phyloP scores from a whole-genome alignment of 2,797 vertebrate species.

The Allobates femoralis region DNA sequence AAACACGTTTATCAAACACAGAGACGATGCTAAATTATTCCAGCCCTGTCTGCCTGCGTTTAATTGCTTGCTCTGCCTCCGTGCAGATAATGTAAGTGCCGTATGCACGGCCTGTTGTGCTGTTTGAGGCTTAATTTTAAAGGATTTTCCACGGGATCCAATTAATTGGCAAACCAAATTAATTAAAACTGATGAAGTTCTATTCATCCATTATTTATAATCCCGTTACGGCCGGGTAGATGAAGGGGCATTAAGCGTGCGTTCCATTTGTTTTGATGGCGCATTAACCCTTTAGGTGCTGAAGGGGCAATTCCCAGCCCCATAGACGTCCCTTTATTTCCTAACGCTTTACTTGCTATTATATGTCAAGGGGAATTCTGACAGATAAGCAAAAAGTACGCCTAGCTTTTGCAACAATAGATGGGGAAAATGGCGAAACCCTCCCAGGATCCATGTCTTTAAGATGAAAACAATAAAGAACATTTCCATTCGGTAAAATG shows the following conservation, averaged over 20 bases:
- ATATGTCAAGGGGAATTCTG: not conserved
- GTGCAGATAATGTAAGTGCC: slow-evolving; percentile 31
- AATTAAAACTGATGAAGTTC: slow-evolving; percentile 77
- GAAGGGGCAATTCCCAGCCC: not conserved
- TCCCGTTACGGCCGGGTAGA: slow-evolving; percentile 68
- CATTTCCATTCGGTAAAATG: not conserved
- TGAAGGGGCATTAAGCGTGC: slow-evolving; percentile 33
- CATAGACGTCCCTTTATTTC: not conserved
- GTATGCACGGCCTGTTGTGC: slow-evolving; percentile 19
- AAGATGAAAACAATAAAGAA: not conserved
- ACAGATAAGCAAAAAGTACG: not conserved
- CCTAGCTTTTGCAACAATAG: not conserved
- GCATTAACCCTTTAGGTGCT: slow-evolving; percentile 3
- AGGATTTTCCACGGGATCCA: slow-evolving; percentile 75
- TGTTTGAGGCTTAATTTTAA: slow-evolving; percentile 71
- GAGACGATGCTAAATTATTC: slow-evolving; percentile 25
- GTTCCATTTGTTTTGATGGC: slow-evolving; percentile 42
- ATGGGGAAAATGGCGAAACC: not conserved
- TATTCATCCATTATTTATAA: slow-evolving; percentile 79
- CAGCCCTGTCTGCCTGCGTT: not conserved
- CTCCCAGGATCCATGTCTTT: not conserved
- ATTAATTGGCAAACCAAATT: slow-evolving; percentile 78
- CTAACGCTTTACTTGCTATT: not conserved
- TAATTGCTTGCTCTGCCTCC: slow-evolving; percentile 37
- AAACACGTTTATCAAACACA: not conserved